Percentiles rank a stretch among this genome's conserved stretches.
Evolutionary conservation across 2,797 vertebrate genomes (phyloP).

Genomic region (Pangasius macronema): DNA sequence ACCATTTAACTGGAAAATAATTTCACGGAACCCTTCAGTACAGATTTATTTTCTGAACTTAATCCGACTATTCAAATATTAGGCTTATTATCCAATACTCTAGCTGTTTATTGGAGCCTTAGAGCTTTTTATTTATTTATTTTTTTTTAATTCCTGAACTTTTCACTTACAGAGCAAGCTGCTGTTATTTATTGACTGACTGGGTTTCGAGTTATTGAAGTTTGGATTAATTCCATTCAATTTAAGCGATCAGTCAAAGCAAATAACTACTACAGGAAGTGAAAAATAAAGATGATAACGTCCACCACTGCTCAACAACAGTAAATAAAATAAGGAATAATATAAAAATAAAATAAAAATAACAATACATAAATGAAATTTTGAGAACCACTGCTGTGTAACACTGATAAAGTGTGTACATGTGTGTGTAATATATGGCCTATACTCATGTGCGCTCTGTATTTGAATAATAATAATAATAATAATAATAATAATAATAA

Average conservation of each 20-base stretch:
- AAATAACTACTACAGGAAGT: not conserved
- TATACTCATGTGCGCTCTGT: no score
- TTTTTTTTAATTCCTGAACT: not conserved
- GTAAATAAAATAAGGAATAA: not conserved
- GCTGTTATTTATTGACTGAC: not conserved
- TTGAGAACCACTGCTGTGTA: no score
- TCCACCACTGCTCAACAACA: not conserved
- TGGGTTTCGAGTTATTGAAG: no score
- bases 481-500: no score
- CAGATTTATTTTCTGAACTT: conserved; percentile 1
- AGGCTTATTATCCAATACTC: not conserved
- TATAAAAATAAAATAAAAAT: not conserved
- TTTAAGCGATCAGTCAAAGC: not conserved
- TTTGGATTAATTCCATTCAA: not conserved
- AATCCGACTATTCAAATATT: conserved; percentile 12
- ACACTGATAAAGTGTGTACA: no score
- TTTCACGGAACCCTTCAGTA: not conserved
- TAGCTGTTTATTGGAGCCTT: not conserved
- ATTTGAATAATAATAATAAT: no score
- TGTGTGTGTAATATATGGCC: no score
- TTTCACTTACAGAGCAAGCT: not conserved
- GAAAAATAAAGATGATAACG: not conserved
- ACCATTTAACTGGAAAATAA: not conserved
- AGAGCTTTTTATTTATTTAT: not conserved
- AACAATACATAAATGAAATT: not conserved